Conservation (phyloP, 2,113 vertebrate genomes). For the Paraplagusia blochii region DNA sequence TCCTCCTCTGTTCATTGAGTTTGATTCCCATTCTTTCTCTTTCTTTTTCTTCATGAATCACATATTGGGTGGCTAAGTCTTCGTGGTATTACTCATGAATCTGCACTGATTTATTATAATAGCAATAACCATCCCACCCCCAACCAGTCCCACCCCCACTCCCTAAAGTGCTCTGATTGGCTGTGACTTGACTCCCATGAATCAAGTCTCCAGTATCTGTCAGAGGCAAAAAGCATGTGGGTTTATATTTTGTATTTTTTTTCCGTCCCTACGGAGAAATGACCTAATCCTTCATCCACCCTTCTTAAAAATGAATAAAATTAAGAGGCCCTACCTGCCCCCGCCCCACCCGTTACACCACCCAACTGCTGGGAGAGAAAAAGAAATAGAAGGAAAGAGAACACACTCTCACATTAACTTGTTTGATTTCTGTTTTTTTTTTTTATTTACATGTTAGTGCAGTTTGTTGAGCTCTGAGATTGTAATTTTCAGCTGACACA, state of each 20-base stretch:
- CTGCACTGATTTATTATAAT: constrained; percentile 79
- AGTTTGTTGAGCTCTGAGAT: constrained; percentile 63
- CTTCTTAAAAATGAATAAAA: constrained; percentile 3
- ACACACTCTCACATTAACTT: constrained; percentile 67
- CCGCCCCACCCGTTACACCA: constrained; percentile 25
- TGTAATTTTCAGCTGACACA: constrained; percentile 76
- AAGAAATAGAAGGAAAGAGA: constrained; percentile 76
- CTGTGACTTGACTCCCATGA: constrained; percentile 50
- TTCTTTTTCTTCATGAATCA: constrained; percentile 76
- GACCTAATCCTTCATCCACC: constrained; percentile 8
- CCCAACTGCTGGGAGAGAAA: constrained; percentile 51
- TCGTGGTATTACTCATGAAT: constrained; percentile 69
- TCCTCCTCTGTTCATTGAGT: constrained; percentile 69
- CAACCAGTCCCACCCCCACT: constrained; percentile 21
- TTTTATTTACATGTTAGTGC: constrained; percentile 59
- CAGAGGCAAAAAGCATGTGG: constrained; percentile 46
- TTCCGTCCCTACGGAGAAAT: constrained; percentile 18
- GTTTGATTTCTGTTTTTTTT: constrained; percentile 74
- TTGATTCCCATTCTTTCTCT: constrained; percentile 75
- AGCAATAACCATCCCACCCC: constrained; percentile 75
- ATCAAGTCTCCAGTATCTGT: constrained; percentile 37
- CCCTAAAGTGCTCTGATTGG: constrained; percentile 49
- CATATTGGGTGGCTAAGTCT: constrained; percentile 70
- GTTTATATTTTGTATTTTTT: constrained; percentile 16
- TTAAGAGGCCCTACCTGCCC: constrained; percentile 12